These are phyloP conservation scores for Tortricodes alternella DNA, from an alignment of 2,888 invertebrate species.

Conservation along the genomic window DNA sequence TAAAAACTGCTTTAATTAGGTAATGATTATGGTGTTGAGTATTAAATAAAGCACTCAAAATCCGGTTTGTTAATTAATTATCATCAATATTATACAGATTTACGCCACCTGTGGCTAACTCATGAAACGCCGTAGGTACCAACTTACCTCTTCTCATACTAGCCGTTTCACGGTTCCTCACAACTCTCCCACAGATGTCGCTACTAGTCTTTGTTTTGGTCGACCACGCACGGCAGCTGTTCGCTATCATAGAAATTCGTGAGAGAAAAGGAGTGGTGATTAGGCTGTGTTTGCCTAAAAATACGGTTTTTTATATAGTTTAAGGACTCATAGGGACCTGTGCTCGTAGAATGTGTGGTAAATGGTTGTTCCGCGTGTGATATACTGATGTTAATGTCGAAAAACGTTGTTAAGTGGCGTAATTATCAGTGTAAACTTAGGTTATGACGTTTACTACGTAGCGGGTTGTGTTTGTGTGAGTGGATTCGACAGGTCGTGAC, in stretches of 20 bases:
- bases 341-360: conserved; percentile 58
- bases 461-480: conserved; percentile 70
- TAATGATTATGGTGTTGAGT: no score
- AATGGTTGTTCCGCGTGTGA: conserved; percentile 57
- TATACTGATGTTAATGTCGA: conserved; percentile 63
- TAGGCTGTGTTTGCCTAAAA: conserved; percentile 75
- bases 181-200: conserved; percentile 56
- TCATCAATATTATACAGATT: neutral
- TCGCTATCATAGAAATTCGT: conserved; percentile 80
- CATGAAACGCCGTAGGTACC: neutral
- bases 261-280: conserved; percentile 83
- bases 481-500: conserved; percentile 54
- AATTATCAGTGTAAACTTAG: conserved; percentile 76
- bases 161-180: neutral
- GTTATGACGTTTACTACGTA: conserved; percentile 78
- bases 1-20: no score
- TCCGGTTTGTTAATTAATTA: no score
- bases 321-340: conserved; percentile 54
- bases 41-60: no score
- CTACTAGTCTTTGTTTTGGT: conserved; percentile 76
- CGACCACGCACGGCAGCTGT: conserved; percentile 78
- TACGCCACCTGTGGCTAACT: conserved; percentile 15
- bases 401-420: conserved; percentile 64
- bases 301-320: conserved; percentile 75
- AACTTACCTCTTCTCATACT: neutral